These are phyloP conservation scores for Typhlichthys subterraneus DNA, from an alignment of 2,797 vertebrate genomes.

Conservation along the genomic window DNA sequence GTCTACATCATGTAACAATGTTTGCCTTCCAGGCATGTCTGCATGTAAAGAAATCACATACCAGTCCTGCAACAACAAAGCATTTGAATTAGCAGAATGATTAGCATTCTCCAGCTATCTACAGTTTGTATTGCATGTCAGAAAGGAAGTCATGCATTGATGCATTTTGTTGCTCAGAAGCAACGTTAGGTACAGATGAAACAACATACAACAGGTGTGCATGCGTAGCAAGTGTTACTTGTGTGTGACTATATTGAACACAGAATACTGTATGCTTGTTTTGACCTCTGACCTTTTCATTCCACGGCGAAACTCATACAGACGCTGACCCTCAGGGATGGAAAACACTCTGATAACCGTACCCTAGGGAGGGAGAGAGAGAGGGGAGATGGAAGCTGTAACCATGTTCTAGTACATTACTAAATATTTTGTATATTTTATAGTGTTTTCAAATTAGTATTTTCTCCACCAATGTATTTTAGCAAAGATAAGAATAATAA, in stretches of 20 bases:
- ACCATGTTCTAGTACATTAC: too few relatives aligned
- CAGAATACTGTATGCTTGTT: neutral
- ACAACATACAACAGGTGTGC: too few relatives aligned
- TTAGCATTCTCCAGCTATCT: too few relatives aligned
- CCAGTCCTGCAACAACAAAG: neutral
- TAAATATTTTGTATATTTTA: too few relatives aligned
- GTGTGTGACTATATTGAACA: neutral
- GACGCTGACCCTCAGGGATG: conserved; percentile 87
- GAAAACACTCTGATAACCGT: conserved; percentile 95
- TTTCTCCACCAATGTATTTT: too few relatives aligned
- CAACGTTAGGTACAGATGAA: too few relatives aligned
- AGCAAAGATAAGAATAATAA: too few relatives aligned
- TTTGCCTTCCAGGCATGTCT: neutral
- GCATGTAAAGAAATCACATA: neutral
- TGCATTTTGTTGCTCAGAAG: too few relatives aligned
- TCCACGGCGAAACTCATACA: conserved; percentile 92
- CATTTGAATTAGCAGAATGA: too few relatives aligned
- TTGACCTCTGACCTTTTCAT: conserved; percentile 88
- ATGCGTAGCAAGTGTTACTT: neutral
- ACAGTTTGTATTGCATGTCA: too few relatives aligned
- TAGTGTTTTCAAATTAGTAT: too few relatives aligned
- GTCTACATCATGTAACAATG: neutral
- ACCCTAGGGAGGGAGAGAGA: conserved; percentile 76
- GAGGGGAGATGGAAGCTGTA: conserved; percentile 1
- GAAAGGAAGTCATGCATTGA: too few relatives aligned